Conservation (phyloP, 2,797 vertebrate species). For the Halcyon badia region DNA sequence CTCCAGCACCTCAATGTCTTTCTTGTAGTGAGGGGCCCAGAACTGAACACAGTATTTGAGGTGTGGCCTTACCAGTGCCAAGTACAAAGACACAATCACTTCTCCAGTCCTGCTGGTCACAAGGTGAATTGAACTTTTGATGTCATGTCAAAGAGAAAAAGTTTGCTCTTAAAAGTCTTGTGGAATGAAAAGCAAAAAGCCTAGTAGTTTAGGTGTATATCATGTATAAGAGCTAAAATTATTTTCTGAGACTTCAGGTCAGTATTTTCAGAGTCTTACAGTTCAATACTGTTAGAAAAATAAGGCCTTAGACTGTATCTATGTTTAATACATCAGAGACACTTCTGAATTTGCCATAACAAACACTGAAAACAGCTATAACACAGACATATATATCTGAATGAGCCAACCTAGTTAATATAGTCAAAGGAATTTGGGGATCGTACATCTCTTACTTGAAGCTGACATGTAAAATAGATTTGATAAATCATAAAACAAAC, state of each 20-base stretch:
- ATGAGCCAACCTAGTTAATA: neutral
- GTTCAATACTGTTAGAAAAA: neutral
- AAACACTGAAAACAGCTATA: neutral
- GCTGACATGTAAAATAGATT: neutral
- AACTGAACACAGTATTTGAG: too few relatives aligned
- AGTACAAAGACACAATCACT: too few relatives aligned
- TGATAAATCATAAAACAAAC: neutral
- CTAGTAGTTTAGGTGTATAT: neutral
- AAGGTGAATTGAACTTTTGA: neutral
- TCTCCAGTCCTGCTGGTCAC: too few relatives aligned
- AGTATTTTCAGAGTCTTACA: neutral
- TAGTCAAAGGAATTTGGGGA: neutral
- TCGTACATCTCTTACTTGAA: neutral
- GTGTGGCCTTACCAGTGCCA: too few relatives aligned
- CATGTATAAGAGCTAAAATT: neutral
- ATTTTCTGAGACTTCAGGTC: neutral
- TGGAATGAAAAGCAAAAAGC: neutral
- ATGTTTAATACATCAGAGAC: neutral
- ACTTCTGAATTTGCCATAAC: neutral
- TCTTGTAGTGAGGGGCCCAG: too few relatives aligned
- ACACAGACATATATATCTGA: neutral
- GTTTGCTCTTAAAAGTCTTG: neutral
- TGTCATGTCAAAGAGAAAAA: neutral
- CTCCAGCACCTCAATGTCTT: too few relatives aligned
- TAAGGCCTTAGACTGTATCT: neutral